A percentile compares a stretch with the other conserved stretches of the same genome.
Conservation (phyloP, 2,888 invertebrate genomes). For the Scaptomyza tumidula region DNA sequence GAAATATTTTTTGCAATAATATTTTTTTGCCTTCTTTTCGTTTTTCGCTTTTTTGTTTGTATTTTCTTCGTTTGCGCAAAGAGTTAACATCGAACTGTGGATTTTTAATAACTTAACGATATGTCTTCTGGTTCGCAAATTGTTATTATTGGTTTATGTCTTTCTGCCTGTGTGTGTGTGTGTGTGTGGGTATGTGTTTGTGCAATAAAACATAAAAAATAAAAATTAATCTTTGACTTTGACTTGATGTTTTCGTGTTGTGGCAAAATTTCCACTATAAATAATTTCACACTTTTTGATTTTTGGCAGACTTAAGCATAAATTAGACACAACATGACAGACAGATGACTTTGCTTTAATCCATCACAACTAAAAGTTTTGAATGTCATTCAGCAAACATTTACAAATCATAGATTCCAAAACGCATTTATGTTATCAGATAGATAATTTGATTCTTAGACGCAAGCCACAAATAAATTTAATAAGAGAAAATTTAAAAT, state of each 20-base stretch:
- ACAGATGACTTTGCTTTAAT: constrained; percentile 40
- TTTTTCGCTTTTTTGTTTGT: not conserved
- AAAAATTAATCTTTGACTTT: not conserved
- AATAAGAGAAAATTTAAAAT: no score
- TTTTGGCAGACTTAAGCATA: constrained; percentile 40
- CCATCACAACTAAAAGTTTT: constrained; percentile 17
- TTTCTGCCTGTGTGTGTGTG: not conserved
- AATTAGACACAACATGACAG: constrained; percentile 50
- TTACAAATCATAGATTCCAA: not conserved
- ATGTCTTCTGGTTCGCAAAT: constrained; percentile 28
- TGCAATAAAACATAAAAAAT: constrained; percentile 19
- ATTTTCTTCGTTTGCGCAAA: constrained; percentile 43
- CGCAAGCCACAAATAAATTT: not conserved
- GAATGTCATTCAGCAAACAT: constrained; percentile 12
- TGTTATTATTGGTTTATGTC: not conserved
- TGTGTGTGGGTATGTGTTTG: not conserved
- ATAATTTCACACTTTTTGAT: constrained; percentile 60
- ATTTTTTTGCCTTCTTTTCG: constrained; percentile 28
- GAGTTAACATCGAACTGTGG: constrained; percentile 63
- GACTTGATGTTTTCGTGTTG: constrained; percentile 14
- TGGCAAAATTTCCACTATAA: constrained; percentile 63
- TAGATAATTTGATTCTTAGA: not conserved
- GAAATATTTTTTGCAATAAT: constrained; percentile 25
- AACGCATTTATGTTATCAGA: not conserved
- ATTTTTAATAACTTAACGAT: constrained; percentile 54